These are phyloP conservation scores for Chlorodrepanis virens DNA, from an alignment of 2,113 vertebrate genomes.

Conservation along the genomic window DNA sequence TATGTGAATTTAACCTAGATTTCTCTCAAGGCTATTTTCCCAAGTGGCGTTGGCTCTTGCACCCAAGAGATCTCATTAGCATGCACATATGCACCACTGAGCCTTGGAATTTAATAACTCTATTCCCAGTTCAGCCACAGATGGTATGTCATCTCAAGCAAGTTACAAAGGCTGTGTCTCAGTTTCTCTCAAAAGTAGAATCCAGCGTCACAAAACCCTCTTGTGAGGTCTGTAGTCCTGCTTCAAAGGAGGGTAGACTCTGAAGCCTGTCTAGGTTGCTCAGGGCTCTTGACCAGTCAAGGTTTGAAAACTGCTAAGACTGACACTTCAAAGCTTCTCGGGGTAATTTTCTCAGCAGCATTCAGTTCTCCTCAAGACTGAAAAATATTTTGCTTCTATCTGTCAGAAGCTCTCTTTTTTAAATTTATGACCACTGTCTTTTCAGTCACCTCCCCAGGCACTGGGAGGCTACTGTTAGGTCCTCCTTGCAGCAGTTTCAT, in stretches of 20 bases:
- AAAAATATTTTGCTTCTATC: neutral
- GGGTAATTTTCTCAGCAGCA: neutral
- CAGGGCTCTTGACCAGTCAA: neutral
- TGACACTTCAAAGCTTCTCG: neutral
- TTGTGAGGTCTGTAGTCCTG: neutral
- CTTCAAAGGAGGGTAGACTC: neutral
- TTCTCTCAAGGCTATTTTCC: constrained; percentile 58
- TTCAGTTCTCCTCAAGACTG: neutral
- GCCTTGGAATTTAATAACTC: constrained; percentile 57
- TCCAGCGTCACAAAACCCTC: neutral
- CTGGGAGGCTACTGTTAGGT: neutral
- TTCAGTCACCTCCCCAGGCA: neutral
- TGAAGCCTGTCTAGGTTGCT: neutral
- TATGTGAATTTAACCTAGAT: constrained; percentile 53
- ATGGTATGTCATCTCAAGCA: constrained; percentile 33
- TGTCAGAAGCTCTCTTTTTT: neutral
- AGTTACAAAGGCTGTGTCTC: neutral
- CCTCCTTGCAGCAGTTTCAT: neutral
- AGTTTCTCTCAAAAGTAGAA: neutral
- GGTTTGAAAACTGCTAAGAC: neutral
- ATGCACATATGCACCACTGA: constrained; percentile 56
- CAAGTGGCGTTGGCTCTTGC: constrained; percentile 26
- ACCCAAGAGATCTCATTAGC: constrained; percentile 65
- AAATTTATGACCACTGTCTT: neutral
- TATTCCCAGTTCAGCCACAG: constrained; percentile 58